Base-by-base conservation (phyloP, 1,140 invertebrate species). In the Brachionus angularis region DNA sequence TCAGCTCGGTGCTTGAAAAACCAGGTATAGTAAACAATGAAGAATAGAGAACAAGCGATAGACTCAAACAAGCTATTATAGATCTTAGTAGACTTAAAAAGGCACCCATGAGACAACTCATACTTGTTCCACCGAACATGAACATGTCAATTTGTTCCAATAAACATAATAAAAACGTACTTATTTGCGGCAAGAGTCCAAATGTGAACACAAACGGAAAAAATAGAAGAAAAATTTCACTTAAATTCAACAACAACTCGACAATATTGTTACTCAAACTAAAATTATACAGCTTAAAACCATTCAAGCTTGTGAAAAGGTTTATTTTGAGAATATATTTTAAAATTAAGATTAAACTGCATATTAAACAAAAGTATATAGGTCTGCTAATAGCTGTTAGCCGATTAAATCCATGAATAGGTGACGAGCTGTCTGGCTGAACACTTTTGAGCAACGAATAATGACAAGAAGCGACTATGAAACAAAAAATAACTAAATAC, bases 361-460 rank as follows among this genome's bases (percentile, higher is more conserved):
- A 87, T 77, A 89, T 91, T 16, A 97, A 73, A 76, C 91, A 92
- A 79, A 96, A 99, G 79, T 98, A 99, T 18, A 97, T 88, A 12
- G 96, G 91, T 71, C 95, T 85, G 78, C 85, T 86, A 74, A 94
- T 96, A 27, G 92, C 89, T 23, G 97, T 91, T 67, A 97, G 88
- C 75, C 91, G 88, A 81, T 99, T 98, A 78, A 95, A 98, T 1
- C 96, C 95, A 81, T 98, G 95, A 14, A 94, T 94, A 0, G 96
- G 95, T 3, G 94, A 98, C 0, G 95, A 89, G 0, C 95, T 93
- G 83, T 99, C 96, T 1, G 96, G 96, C 78, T 99, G 96, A 3
- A 98, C 96, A 80, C 93, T 96, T 83, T 98, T 98, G 14, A 99
- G 83, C 50, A 99, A 82, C 0, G 94, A 98, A 80, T 98, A 98